These are phyloP conservation scores for Nibea coibor DNA, from an alignment of 2,113 vertebrate genomes.

Conservation along the genomic window DNA sequence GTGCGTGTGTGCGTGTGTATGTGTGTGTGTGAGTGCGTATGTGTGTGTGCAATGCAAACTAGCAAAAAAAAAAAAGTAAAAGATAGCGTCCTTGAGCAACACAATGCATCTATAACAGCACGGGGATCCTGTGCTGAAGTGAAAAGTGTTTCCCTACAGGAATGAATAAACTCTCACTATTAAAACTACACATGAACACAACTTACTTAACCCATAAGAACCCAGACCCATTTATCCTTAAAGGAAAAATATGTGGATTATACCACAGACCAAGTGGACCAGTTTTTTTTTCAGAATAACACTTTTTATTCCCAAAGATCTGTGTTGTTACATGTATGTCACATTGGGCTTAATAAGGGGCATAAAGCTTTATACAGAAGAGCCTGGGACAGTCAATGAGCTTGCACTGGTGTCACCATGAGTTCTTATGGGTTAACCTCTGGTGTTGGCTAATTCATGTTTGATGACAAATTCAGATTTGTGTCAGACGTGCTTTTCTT, in stretches of 20 bases:
- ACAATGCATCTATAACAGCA: constrained; percentile 18
- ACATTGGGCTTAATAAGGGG: too few species aligned
- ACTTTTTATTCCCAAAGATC: too few species aligned
- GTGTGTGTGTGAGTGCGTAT: background rate
- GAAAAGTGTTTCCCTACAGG: constrained; percentile 21
- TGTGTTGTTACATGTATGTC: too few species aligned
- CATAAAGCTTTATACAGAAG: too few species aligned
- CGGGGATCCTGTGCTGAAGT: constrained; percentile 30
- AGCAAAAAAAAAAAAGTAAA: background rate
- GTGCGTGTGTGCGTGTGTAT: background rate
- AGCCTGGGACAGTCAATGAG: too few species aligned
- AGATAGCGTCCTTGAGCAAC: constrained; percentile 39
- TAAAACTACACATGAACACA: background rate
- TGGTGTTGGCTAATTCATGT: background rate
- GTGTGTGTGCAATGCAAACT: background rate
- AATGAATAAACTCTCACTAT: constrained; percentile 16
- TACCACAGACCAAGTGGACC: too few species aligned
- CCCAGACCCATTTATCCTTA: too few species aligned
- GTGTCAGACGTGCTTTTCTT: constrained; percentile 36
- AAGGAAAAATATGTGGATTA: too few species aligned
- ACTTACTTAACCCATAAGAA: too few species aligned
- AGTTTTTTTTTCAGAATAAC: too few species aligned
- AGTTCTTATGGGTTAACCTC: too few species aligned
- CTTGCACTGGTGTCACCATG: too few species aligned
- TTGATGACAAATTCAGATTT: constrained; percentile 27